A percentile compares a stretch with the other conserved stretches of the same genome.
Conservation (phyloP, 1,140 invertebrate genomes). For the Mamestra configurata region DNA sequence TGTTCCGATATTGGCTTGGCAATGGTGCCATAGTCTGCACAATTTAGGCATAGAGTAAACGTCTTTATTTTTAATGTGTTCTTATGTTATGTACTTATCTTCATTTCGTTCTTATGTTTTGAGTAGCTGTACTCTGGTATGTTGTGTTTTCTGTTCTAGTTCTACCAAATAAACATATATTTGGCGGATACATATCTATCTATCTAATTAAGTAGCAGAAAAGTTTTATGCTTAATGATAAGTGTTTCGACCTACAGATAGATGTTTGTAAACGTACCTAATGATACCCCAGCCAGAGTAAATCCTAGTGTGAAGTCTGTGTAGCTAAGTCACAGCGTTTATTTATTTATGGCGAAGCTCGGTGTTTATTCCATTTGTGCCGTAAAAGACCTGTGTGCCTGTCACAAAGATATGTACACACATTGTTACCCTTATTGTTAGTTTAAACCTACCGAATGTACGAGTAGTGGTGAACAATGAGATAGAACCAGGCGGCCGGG, state of each 20-base stretch:
- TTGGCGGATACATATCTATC: no score
- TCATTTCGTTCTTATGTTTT: no score
- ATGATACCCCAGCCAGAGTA: slow-evolving; percentile 4
- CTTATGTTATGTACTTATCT: no score
- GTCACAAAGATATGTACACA: slow-evolving; percentile 11
- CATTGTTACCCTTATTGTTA: slow-evolving; percentile 5
- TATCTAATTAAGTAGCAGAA: no score
- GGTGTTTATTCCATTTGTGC: slow-evolving; percentile 13
- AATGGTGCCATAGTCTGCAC: no score
- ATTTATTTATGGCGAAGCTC: neutral
- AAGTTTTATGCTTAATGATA: neutral
- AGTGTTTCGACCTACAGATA: neutral
- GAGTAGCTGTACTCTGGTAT: no score
- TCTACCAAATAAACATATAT: no score
- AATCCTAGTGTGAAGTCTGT: neutral
- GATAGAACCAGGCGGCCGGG: slow-evolving; percentile 22
- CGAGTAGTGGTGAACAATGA: slow-evolving; percentile 32
- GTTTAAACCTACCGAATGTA: slow-evolving; percentile 17
- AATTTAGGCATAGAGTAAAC: no score
- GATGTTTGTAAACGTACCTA: neutral
- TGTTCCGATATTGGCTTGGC: no score
- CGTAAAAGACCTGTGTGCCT: slow-evolving; percentile 14
- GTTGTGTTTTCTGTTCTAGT: no score
- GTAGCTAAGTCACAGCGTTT: neutral
- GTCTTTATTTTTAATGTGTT: no score